Evolutionary conservation across 2,888 invertebrate genomes (phyloP).

Genomic region (Athalia cordata): DNA sequence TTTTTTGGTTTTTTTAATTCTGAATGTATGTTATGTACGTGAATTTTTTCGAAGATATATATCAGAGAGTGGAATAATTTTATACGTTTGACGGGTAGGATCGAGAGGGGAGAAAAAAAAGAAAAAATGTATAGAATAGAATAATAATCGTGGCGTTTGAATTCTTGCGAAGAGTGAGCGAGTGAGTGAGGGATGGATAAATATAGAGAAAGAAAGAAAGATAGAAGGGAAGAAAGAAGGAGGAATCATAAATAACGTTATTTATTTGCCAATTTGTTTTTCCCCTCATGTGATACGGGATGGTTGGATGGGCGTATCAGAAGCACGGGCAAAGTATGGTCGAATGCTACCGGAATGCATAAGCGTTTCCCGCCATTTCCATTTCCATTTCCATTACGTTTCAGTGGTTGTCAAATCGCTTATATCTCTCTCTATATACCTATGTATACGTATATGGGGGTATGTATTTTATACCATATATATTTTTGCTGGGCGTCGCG

Average conservation of each 20-base stretch:
- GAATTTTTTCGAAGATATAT: too few relatives aligned
- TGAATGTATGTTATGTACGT: too few relatives aligned
- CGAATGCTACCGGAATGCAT: conserved; percentile 56
- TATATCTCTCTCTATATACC: conserved; percentile 11
- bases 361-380: conserved; percentile 50
- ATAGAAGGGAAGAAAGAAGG: background rate
- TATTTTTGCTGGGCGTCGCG: background rate
- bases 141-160: background rate
- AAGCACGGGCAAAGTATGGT: conserved; percentile 43
- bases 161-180: background rate
- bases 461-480: conserved; percentile 20
- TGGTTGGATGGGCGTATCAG: conserved; percentile 30
- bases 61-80: too few relatives aligned
- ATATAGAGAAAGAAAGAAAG: background rate
- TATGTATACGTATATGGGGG: background rate
- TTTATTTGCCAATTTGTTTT: conserved; percentile 63
- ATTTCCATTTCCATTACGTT: conserved; percentile 43
- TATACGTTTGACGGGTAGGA: too few relatives aligned
- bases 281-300: conserved; percentile 46
- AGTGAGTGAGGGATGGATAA: background rate
- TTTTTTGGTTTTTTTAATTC: too few relatives aligned
- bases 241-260: conserved; percentile 60
- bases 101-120: background rate
- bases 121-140: background rate
- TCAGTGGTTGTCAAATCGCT: conserved; percentile 46